Base-by-base conservation (phyloP, 2,113 vertebrate species). In the Psettodes erumei region DNA sequence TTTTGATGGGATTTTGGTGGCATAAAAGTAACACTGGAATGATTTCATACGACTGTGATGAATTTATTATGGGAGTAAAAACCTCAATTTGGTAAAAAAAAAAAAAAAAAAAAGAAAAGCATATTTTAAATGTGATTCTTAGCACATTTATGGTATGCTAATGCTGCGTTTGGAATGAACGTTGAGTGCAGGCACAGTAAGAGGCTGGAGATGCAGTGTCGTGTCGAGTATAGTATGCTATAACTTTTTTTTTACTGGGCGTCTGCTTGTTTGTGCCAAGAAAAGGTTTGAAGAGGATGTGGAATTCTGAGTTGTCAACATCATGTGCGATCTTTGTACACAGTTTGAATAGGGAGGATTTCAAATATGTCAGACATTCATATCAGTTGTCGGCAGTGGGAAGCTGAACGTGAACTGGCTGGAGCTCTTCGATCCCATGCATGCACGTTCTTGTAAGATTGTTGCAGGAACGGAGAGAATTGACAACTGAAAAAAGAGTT, bases 251-350 rank as follows among this genome's bases (percentile, higher is more conserved):
- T n/a, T n/a, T n/a, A n/a, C n/a, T n/a, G 32, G 87, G 78, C 87
- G 93, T 91, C 85, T 90, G 72, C 89, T 91, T 84, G 66, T 91
- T 90, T 85, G 89, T 83, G 86, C 86, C 88, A 93, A 77, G 73
- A 93, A 82, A 82, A 21, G 79, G 84, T 73, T 75, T 90, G 77
- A 89, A 93, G 87, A 89, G 90, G 87, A 86, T 84, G 90, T 38
- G 68, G 87, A 95, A 93, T 68, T 51, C 91, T 87, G 90, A 90
- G 90, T 93, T 91, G 75, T n/a, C 66, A 94, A 85, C 83, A 79
- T 18, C 51, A 21, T 28, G 18, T 12, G 11, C 5, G 13, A 43
- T 93, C 90, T 93, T 48, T 50, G 33, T 33, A 55, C 58, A 59
- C 56, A 64, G 40, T 60, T 59, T 21, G n/a, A 68, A 53, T 7